Evolutionary conservation across 2,113 vertebrate genomes (phyloP).

Genomic region (Paramormyrops kingsleyae): DNA sequence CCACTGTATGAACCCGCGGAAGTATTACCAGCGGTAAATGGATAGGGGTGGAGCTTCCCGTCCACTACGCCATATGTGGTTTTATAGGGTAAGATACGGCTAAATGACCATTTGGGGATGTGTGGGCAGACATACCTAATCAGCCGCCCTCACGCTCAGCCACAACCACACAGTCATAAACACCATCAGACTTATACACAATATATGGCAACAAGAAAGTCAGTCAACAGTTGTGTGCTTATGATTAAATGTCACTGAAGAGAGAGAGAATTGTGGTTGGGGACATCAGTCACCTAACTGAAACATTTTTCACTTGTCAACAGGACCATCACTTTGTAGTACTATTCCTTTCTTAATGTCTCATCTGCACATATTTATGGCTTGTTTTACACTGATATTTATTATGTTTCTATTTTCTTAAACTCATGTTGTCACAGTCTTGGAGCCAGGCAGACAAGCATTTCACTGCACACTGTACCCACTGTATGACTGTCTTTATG

Average conservation of each 20-base stretch:
- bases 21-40: no score
- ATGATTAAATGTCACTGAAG: background rate
- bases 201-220: background rate
- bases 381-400: background rate
- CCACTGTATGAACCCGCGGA: no score
- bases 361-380: background rate
- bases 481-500: background rate
- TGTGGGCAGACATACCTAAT: background rate
- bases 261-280: constrained; percentile 2
- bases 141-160: no score
- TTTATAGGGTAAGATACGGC: background rate
- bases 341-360: background rate
- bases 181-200: background rate
- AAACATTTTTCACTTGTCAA: background rate
- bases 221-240: background rate
- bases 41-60: no score
- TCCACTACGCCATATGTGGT: no score
- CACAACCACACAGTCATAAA: background rate
- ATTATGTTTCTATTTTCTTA: background rate
- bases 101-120: background rate
- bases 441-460: background rate
- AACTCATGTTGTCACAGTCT: background rate
- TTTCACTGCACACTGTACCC: background rate
- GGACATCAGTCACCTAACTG: constrained; percentile 4
- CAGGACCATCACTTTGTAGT: background rate